phyloP scores from a whole-genome alignment of 2,113 vertebrate genomes.

The Corynorhinus townsendii region DNA sequence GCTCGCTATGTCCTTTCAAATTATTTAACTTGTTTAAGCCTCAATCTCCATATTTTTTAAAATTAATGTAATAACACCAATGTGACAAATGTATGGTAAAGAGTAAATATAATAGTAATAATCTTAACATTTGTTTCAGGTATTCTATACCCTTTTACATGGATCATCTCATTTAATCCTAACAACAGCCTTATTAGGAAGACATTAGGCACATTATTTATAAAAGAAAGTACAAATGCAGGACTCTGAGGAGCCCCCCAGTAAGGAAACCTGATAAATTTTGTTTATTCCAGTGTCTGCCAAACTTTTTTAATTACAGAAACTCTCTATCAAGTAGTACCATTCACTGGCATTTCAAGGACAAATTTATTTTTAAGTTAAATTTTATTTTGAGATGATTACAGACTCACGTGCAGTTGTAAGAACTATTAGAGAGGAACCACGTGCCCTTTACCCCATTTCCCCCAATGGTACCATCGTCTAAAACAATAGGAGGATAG shows the following conservation, averaged over 20 bases:
- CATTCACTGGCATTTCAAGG: constrained; percentile 4
- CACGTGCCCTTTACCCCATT: background rate
- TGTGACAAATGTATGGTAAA: background rate
- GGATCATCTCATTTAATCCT: background rate
- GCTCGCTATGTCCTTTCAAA: background rate
- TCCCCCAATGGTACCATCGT: background rate
- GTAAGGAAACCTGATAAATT: background rate
- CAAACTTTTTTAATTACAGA: background rate
- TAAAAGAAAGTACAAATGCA: background rate
- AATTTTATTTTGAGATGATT: background rate
- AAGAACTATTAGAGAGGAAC: background rate
- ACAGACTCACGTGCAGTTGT: background rate
- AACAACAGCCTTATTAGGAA: background rate
- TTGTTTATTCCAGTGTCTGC: background rate
- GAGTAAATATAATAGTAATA: background rate
- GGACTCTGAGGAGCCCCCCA: background rate
- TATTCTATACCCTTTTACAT: background rate
- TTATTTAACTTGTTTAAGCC: background rate
- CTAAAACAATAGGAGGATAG: background rate
- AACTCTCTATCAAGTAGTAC: background rate
- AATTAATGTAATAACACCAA: background rate
- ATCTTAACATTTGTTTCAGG: background rate
- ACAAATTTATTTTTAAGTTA: background rate
- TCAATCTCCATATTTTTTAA: background rate
- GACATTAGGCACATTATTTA: background rate